Base-by-base conservation (phyloP, 30 jellyfish, hydroid and myxozoan genomes). In the Aurelia coerulea region DNA sequence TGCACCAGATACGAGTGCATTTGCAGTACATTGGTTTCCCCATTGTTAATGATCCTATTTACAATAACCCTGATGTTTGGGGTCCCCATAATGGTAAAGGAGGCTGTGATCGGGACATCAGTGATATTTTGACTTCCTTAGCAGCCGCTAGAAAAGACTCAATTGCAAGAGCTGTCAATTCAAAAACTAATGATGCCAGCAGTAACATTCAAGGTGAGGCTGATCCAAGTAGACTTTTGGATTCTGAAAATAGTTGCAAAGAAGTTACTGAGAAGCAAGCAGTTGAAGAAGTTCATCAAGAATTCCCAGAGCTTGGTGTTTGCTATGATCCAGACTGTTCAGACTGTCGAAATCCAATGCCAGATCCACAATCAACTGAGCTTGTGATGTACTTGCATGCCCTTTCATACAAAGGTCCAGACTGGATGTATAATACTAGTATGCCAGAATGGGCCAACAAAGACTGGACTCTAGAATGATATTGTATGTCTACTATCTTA, bases 1-100 rank as follows among this genome's bases (percentile, higher is more conserved):
- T 95, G 99, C 99, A 95, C 80, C 99, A 95, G 67, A 95, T 95
- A 10, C 65, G 99, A 35, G 99, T 95, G n/a, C 99, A 95, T 62
- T 65, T 95, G 84, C 99, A 95, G 84, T 95, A 84, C 88, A 85
- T 95, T 54, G 99, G 99, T 41, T 83, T 64, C 72, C 99, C 99
- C 1, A 95, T 95, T 34, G 41, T 91, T 13, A 91, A 91, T 79
- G 99, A 95, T 78, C 99, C 99, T 35, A 91, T 95, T 78, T 95
- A 95, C 63, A 91, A 91, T 67, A 98, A 91, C 71, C 96, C 98
- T n/a, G 68, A 91, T 18, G 98, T 98, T 3, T 95, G 98, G 98
- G 98, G 98, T 18, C 74, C 72, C 62, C 76, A 73, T 5, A 91
- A 81, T 54, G 99, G 98, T 1, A 80, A 76, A 59, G 90, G 92